phyloP scores from a whole-genome alignment of 2,888 invertebrate species.

The Glomeris marginata region DNA sequence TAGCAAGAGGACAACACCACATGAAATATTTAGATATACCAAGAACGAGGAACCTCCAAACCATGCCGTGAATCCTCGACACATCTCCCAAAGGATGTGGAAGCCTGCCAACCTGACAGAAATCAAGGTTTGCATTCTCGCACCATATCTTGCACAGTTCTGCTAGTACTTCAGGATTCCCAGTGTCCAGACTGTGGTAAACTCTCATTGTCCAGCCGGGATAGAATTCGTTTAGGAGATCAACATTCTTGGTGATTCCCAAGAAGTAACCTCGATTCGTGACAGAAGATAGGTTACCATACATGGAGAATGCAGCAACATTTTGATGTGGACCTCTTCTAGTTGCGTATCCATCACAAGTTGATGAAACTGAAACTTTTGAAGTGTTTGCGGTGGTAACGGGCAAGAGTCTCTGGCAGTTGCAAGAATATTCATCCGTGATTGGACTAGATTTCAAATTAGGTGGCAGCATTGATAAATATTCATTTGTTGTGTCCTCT shows the following conservation, averaged over 20 bases:
- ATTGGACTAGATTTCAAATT: neutral
- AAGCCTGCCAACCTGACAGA: slow-evolving; percentile 7
- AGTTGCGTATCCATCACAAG: slow-evolving; percentile 7
- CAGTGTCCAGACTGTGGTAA: slow-evolving; percentile 7
- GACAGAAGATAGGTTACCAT: slow-evolving; percentile 11
- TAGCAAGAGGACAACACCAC: neutral
- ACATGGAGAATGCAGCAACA: slow-evolving; percentile 18
- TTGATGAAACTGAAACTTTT: neutral
- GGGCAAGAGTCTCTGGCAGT: neutral
- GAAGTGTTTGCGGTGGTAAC: neutral
- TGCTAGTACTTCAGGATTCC: neutral
- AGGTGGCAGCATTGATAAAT: neutral
- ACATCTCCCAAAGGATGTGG: slow-evolving; percentile 11
- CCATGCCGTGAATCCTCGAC: slow-evolving; percentile 9
- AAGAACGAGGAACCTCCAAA: slow-evolving; percentile 11
- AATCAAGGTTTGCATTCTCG: slow-evolving; percentile 1
- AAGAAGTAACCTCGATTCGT: slow-evolving; percentile 7
- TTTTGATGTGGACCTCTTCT: slow-evolving; percentile 16
- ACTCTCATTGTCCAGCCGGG: slow-evolving; percentile 5
- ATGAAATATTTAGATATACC: neutral
- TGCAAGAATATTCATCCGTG: slow-evolving; percentile 2
- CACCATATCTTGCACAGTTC: slow-evolving; percentile 7
- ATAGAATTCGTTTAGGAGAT: neutral
- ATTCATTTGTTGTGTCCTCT: neutral
- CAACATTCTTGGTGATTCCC: slow-evolving; percentile 8